These are phyloP conservation scores for Polyergus mexicanus DNA, from an alignment of 1,140 invertebrate genomes.

Conservation along the genomic window DNA sequence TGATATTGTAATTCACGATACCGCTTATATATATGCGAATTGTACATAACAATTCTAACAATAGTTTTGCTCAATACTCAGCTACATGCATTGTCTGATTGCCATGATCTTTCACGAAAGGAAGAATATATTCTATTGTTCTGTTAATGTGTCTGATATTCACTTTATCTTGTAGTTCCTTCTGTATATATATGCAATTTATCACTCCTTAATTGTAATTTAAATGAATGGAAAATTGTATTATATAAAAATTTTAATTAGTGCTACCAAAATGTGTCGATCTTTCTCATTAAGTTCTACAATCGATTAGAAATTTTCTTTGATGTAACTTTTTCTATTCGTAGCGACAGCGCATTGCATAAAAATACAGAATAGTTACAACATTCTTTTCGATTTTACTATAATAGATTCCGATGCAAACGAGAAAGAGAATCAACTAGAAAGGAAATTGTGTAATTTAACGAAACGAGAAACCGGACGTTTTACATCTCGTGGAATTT, in stretches of 20 bases:
- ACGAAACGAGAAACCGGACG: background rate
- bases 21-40: conserved; percentile 5
- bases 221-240: background rate
- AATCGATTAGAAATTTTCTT: background rate
- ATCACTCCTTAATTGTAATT: background rate
- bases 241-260: conserved; percentile 6
- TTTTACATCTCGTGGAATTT: conserved; percentile 10
- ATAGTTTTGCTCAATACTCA: conserved; percentile 12
- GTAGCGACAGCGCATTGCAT: background rate
- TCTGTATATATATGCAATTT: conserved; percentile 21
- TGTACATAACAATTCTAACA: background rate
- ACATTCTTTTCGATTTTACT: background rate
- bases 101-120: conserved; percentile 39
- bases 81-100: conserved; percentile 47
- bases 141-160: conserved; percentile 21
- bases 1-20: conserved; percentile 43
- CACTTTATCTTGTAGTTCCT: conserved; percentile 13
- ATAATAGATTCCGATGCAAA: no score
- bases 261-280: background rate
- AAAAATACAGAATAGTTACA: background rate
- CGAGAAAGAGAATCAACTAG: no score
- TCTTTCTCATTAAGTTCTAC: background rate
- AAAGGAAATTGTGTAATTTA: conserved; percentile 8
- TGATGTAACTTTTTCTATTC: no score
- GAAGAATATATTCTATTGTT: conserved; percentile 42